Percentiles rank a stretch among this genome's conserved stretches.
These are phyloP conservation scores for Abscondita cerata DNA, from an alignment of 2,888 invertebrate genomes.

Conservation along the genomic window DNA sequence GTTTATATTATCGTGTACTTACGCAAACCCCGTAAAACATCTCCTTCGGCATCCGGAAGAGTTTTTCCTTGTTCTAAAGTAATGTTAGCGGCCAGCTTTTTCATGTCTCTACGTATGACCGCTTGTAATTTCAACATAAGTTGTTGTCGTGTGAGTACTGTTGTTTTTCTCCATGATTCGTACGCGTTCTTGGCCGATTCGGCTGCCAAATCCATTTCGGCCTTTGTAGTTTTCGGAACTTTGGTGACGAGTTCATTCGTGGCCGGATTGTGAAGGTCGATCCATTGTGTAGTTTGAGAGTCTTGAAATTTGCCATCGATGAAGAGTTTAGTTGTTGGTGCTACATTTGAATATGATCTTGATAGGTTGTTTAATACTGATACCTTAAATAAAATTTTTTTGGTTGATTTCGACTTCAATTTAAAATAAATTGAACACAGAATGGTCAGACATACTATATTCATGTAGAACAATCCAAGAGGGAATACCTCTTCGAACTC, in stretches of 20 bases:
- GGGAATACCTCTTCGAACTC: too few species aligned
- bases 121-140: conserved; percentile 73
- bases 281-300: conserved; percentile 92
- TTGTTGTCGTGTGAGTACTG: conserved; percentile 90
- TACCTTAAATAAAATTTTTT: conserved; percentile 1
- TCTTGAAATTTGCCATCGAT: conserved; percentile 95
- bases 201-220: conserved; percentile 90
- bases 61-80: conserved; percentile 98
- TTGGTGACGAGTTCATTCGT: conserved; percentile 82
- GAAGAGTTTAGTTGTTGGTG: conserved; percentile 87
- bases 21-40: conserved; percentile 96
- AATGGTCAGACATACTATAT: too few species aligned
- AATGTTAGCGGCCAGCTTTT: conserved; percentile 88
- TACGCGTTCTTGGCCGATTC: conserved; percentile 80
- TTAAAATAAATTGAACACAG: too few species aligned
- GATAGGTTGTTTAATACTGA: conserved; percentile 22
- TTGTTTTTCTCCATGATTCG: conserved; percentile 87
- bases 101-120: conserved; percentile 85
- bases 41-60: conserved; percentile 95
- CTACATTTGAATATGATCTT: conserved; percentile 54
- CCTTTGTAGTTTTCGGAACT: conserved; percentile 89
- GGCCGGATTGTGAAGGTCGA: conserved; percentile 95
- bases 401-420: too few species aligned
- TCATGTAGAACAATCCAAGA: too few species aligned
- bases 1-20: conserved; percentile 63